These are phyloP conservation scores for Aporophyla nigra DNA, from an alignment of 2,888 invertebrate genomes.

Conservation along the genomic window DNA sequence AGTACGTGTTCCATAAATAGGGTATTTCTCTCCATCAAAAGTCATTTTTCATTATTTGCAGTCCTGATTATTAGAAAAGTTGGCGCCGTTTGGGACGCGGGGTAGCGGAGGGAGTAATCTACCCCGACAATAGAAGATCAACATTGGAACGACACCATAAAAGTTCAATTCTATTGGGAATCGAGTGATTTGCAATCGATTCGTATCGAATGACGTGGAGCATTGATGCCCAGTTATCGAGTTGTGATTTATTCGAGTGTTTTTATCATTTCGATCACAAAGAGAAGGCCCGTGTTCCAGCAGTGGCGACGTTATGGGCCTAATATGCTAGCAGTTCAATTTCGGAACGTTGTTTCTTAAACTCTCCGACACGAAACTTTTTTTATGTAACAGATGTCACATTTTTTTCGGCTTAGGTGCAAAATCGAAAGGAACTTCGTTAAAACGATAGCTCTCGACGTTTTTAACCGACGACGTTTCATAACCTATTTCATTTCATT, in stretches of 20 bases:
- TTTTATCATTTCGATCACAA: not conserved
- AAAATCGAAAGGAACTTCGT: not conserved
- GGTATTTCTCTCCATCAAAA: slow-evolving; percentile 7
- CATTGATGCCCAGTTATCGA: slow-evolving; percentile 15
- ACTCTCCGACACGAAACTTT: not conserved
- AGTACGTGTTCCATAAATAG: not conserved
- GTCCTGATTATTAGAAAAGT: slow-evolving; percentile 39
- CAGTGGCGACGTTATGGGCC: too few species aligned
- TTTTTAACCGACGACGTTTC: too few species aligned
- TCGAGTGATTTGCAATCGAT: slow-evolving; percentile 54
- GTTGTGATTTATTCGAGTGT: slow-evolving; percentile 19
- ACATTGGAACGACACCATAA: slow-evolving; percentile 44
- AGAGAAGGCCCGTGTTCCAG: not conserved
- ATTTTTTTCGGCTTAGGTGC: not conserved
- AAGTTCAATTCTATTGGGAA: slow-evolving; percentile 57
- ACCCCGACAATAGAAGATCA: slow-evolving; percentile 55
- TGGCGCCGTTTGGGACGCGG: slow-evolving; percentile 22
- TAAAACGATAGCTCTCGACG: too few species aligned
- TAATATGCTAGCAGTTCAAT: not conserved
- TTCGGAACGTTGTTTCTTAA: not conserved
- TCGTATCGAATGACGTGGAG: slow-evolving; percentile 31
- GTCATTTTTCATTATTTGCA: slow-evolving; percentile 27
- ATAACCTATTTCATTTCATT: too few species aligned
- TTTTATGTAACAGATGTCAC: not conserved
- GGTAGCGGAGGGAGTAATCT: slow-evolving; percentile 35